Percentiles rank a stretch among this genome's conserved stretches.
phyloP scores from a whole-genome alignment of 2,888 invertebrate genomes.

The Suillia variegata region DNA sequence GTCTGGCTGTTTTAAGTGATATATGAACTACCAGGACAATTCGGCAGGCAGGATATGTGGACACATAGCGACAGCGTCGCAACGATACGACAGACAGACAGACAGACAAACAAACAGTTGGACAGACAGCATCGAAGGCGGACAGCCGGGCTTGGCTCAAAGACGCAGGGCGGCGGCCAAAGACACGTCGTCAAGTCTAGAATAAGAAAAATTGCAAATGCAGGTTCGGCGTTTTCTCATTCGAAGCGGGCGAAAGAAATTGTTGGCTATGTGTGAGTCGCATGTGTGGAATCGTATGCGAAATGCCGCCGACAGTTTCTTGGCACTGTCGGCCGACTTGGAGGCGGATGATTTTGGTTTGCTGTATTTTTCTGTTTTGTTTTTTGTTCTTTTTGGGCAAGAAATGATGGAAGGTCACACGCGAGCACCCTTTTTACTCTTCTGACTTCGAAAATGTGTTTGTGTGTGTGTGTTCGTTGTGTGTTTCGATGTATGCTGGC shows the following conservation, averaged over 20 bases:
- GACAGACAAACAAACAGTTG: constrained; percentile 3
- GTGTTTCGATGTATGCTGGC: too few relatives aligned
- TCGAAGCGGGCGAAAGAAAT: not conserved
- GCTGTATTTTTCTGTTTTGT: too few relatives aligned
- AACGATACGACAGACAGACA: constrained; percentile 2
- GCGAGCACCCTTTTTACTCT: constrained; percentile 18
- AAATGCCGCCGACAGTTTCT: not conserved
- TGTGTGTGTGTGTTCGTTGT: not conserved
- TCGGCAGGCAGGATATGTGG: constrained; percentile 12
- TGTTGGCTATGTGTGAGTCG: constrained; percentile 1
- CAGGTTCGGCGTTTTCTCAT: constrained; percentile 4
- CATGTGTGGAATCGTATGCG: not conserved
- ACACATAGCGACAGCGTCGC: constrained; percentile 17
- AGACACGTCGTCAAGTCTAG: constrained; percentile 13
- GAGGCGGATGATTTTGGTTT: too few relatives aligned
- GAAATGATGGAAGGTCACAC: constrained; percentile 12
- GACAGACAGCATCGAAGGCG: constrained; percentile 7
- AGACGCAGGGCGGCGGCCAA: not conserved
- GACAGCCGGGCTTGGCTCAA: constrained; percentile 19
- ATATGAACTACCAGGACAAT: constrained; percentile 45
- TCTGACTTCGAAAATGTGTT: too few relatives aligned
- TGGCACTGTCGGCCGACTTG: not conserved
- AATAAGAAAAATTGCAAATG: constrained; percentile 25
- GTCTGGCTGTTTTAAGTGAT: constrained; percentile 34
- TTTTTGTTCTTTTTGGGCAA: not conserved